These are phyloP conservation scores for Epizoanthus illoricatus DNA, from an alignment of 92 coral and sea anemone genomes.

Conservation along the genomic window DNA sequence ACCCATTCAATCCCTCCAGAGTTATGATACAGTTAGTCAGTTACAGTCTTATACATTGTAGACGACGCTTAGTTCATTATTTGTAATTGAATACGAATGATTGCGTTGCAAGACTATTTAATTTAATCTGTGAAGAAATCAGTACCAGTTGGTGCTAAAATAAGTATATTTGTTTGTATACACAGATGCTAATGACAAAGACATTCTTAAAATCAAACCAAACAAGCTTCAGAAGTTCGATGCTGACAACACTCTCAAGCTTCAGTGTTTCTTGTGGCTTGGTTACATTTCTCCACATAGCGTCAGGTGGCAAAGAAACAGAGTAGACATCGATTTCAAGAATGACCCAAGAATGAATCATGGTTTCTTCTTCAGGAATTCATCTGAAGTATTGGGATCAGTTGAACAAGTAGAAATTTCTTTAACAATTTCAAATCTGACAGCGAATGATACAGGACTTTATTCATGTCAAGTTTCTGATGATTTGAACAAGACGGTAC, in stretches of 20 bases:
- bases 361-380: neutral
- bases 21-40: too few relatives aligned
- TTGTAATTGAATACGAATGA: neutral
- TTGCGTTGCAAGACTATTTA: neutral
- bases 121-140: neutral
- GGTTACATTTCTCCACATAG: neutral
- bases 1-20: too few relatives aligned
- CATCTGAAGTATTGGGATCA: slow-evolving; percentile 20
- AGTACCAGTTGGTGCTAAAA: neutral
- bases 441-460: slow-evolving; percentile 18
- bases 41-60: too few relatives aligned
- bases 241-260: slow-evolving; percentile 16
- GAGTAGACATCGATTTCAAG: neutral
- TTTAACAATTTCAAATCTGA: slow-evolving; percentile 24
- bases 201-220: slow-evolving; percentile 15
- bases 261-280: slow-evolving; percentile 26
- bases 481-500: slow-evolving; percentile 7
- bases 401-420: neutral
- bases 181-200: neutral
- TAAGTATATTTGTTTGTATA: neutral
- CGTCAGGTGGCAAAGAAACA: slow-evolving; percentile 16
- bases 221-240: neutral
- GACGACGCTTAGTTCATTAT: too few relatives aligned
- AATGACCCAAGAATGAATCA: slow-evolving; percentile 5
- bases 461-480: slow-evolving; percentile 10